A percentile compares a stretch with the other conserved stretches of the same genome.
Evolutionary conservation across 2,888 invertebrate species (phyloP).

Genomic region (Andrena dorsata): DNA sequence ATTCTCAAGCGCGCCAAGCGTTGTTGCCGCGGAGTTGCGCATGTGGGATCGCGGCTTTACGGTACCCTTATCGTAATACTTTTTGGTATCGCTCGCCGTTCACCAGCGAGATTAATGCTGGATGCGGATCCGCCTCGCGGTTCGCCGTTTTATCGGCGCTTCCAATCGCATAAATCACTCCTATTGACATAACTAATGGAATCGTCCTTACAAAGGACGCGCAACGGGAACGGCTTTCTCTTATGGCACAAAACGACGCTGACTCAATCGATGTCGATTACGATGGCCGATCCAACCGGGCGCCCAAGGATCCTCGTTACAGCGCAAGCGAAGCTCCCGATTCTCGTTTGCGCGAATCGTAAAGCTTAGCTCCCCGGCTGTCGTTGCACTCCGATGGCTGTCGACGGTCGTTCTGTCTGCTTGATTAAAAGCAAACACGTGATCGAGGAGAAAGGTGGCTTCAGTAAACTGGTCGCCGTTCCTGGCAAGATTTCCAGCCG

Average conservation of each 20-base stretch:
- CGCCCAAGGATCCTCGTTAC: constrained; percentile 19
- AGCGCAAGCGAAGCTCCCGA: constrained; percentile 8
- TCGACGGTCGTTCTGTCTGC: constrained; percentile 2
- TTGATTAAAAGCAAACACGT: constrained; percentile 3
- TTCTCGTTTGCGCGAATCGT: constrained; percentile 20
- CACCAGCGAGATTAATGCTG: neutral
- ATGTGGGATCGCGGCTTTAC: constrained; percentile 6
- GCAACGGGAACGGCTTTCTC: constrained; percentile 36
- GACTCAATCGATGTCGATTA: constrained; percentile 37
- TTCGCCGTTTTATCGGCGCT: constrained; percentile 7
- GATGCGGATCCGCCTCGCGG: neutral
- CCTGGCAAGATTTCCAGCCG: constrained; percentile 16
- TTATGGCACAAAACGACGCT: constrained; percentile 45
- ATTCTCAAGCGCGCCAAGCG: no score
- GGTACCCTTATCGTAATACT: constrained; percentile 12
- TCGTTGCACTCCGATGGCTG: neutral
- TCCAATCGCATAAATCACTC: constrained; percentile 19
- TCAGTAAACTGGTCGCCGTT: constrained; percentile 29
- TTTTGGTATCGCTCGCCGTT: constrained; percentile 25
- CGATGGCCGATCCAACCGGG: constrained; percentile 21
- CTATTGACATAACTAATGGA: neutral
- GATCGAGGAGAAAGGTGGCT: neutral
- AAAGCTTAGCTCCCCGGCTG: neutral
- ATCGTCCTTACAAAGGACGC: constrained; percentile 1
- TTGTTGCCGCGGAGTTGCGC: neutral